Base-by-base conservation (phyloP, 2,113 vertebrate genomes). In the Illadopsis cleaveri region DNA sequence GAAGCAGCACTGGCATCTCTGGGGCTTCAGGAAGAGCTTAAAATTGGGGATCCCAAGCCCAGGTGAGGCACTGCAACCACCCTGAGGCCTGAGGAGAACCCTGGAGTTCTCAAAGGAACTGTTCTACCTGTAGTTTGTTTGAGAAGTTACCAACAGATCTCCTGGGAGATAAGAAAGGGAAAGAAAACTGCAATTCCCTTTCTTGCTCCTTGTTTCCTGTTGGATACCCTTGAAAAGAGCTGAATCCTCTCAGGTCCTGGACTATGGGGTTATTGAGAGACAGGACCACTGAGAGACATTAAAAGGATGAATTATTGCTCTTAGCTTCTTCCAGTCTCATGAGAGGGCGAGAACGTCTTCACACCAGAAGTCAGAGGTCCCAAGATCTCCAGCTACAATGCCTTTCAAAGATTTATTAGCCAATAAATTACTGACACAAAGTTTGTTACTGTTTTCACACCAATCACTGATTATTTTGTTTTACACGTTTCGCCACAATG, bases 41-140 rank as follows among this genome's bases (percentile, higher is more conserved):
- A 75, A 87, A 82, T 21, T 2, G 0, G 68, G 5, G 5, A 37
- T 48, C 7, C 9, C 12, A 42, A 73, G n/a, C 11, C 12, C 11
- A 15, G 0, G 1, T 44, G 28, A 27, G 58, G 37, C 12, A 17
- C 19, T 61, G 60, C 6, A 27, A 44, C 40, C 40, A 70, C 23
- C 65, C 9, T 35, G 16, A 73, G 4, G 24, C 8, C 2, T 51
- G 17, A 66, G 35, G 1, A 2, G 25, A 71, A 23, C 40, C 5
- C 2, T 75, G 65, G 61, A 28, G 3, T 3, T 75, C 47, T 31
- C 82, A 62, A 48, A 66, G 16, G 15, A 40, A 10, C 7, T 1
- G 0, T 48, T 82, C 42, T 11, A 9, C 3, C 1, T 11, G 31
- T 5, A 17, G 28, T 2, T 69, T 79, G 5, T 50, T n/a, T 1